phyloP scores from a whole-genome alignment of 2,888 invertebrate species.

The Noctua comes region DNA sequence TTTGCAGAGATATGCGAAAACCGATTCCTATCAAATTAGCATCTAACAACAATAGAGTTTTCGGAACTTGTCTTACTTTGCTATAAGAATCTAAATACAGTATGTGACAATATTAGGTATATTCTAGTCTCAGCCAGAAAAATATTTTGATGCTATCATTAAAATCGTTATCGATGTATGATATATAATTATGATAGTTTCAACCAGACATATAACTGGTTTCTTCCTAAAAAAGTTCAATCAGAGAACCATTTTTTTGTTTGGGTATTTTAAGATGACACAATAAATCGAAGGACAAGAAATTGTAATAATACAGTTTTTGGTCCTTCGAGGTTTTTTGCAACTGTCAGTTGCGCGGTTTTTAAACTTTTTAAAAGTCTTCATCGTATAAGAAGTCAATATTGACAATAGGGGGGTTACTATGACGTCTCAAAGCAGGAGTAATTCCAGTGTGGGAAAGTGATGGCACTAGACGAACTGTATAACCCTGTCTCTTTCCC shows the following conservation, averaged over 20 bases:
- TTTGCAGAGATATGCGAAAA: constrained; percentile 53
- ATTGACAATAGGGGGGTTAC: no score
- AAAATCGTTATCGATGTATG: neutral
- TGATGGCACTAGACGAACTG: no score
- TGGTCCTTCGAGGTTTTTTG: neutral
- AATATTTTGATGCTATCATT: neutral
- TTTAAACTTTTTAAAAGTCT: neutral
- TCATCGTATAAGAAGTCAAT: neutral
- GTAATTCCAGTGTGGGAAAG: no score
- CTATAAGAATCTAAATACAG: constrained; percentile 5
- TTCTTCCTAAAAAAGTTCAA: neutral
- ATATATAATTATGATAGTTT: no score
- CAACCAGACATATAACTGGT: constrained; percentile 4
- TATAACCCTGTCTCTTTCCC: no score
- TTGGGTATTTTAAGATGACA: neutral
- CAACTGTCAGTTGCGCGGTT: neutral
- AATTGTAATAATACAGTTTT: constrained; percentile 2
- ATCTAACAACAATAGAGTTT: constrained; percentile 33
- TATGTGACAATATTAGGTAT: constrained; percentile 7
- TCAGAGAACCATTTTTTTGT: neutral
- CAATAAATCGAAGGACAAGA: neutral
- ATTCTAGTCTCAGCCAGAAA: neutral
- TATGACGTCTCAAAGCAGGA: no score
- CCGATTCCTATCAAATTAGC: constrained; percentile 41
- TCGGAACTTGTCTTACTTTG: neutral